Evolutionary conservation across 1,140 invertebrate species (phyloP).

Genomic region (Brachystomella parvula): DNA sequence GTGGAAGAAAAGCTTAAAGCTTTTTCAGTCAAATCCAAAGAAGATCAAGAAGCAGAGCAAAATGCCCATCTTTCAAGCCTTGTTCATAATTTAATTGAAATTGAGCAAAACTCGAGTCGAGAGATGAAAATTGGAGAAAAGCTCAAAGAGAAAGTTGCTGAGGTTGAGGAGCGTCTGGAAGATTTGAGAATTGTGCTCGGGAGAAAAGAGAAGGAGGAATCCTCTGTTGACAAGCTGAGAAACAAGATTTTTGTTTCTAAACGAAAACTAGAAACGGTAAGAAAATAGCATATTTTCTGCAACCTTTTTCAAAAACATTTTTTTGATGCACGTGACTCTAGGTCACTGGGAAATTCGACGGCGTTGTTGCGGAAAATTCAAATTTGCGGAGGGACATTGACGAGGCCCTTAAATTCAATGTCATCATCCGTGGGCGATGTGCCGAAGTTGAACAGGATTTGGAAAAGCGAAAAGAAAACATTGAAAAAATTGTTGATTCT

Average conservation of each 20-base stretch:
- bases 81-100: background rate
- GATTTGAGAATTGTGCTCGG: slow-evolving; percentile 23
- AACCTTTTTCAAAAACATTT: background rate
- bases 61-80: background rate
- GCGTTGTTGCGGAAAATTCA: slow-evolving; percentile 32
- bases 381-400: slow-evolving; percentile 24
- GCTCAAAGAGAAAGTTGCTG: slow-evolving; percentile 22
- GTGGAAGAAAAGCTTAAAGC: slow-evolving; percentile 16
- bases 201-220: slow-evolving; percentile 10
- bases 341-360: slow-evolving; percentile 36
- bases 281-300: background rate
- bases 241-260: slow-evolving; percentile 22
- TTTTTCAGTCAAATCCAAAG: background rate
- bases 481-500: slow-evolving; percentile 32
- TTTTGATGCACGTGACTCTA: slow-evolving; percentile 3
- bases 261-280: slow-evolving; percentile 35
- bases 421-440: slow-evolving; percentile 24
- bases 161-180: slow-evolving; percentile 9
- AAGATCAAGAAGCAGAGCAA: background rate
- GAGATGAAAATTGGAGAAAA: slow-evolving; percentile 12
- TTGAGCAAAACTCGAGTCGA: slow-evolving; percentile 1
- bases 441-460: slow-evolving; percentile 19
- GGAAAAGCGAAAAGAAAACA: slow-evolving; percentile 20
- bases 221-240: slow-evolving; percentile 18
- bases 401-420: slow-evolving; percentile 27